Evolutionary conservation across 2,113 vertebrate species (phyloP).

Genomic region (Anser cygnoides): DNA sequence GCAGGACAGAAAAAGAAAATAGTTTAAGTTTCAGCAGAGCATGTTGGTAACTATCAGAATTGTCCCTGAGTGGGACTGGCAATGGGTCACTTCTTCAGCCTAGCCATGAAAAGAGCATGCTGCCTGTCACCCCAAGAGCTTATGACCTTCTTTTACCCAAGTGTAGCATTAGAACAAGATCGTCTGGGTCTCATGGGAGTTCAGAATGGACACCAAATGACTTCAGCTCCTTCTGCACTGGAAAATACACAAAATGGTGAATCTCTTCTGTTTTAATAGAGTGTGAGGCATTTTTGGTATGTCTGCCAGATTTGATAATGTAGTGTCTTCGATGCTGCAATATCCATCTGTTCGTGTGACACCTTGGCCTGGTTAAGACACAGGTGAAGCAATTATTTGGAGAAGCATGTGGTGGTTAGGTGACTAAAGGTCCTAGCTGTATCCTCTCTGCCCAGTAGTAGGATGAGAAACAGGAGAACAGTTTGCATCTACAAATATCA

Average conservation of each 20-base stretch:
- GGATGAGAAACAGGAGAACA: background rate
- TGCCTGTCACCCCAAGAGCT: background rate
- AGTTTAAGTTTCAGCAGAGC: background rate
- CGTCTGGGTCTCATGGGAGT: background rate
- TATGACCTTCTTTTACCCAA: conserved; percentile 27
- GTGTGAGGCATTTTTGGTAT: background rate
- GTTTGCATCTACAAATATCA: background rate
- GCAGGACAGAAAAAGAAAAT: background rate
- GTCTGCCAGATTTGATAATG: background rate
- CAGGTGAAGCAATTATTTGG: background rate
- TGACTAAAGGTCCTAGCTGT: background rate
- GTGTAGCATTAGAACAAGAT: conserved; percentile 65
- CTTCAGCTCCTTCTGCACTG: background rate
- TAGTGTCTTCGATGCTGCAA: background rate
- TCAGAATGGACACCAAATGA: conserved; percentile 54
- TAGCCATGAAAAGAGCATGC: accelerated
- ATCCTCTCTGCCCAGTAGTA: background rate
- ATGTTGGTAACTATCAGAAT: background rate
- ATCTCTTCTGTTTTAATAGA: background rate
- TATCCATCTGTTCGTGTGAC: background rate
- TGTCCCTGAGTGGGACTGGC: background rate
- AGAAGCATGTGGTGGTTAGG: background rate
- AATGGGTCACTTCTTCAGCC: background rate
- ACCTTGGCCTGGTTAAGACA: background rate
- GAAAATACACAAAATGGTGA: background rate